Evolutionary conservation across 2,797 vertebrate species (phyloP), one percentile per base, ranked within the genome.

Genomic region (Iguana delicatissima): DNA sequence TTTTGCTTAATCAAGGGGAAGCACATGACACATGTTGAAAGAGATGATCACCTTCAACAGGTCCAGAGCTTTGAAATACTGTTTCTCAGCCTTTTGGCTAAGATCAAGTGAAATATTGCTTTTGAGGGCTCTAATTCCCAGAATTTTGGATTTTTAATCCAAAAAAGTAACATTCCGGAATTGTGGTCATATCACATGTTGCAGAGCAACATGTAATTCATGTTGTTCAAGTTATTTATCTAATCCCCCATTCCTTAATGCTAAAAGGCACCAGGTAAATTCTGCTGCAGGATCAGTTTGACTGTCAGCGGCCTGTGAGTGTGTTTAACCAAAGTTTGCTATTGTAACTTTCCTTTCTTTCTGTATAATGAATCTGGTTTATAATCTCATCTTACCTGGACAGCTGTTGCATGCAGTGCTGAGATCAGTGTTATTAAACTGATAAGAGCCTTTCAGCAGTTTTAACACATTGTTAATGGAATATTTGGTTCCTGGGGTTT

Each of bases 371-470:
- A 57, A 35, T 80, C 62, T 79, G 59, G 38, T 64, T 64, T 29
- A 18, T 35, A 59, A 59, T 62, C 55, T 82, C 29, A 42, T 42
- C 9, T 50, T 20, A 50, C n/a, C 86, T 67, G 18, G 32, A 0
- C 77, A 87, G 38, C 42, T 50, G 26, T 87, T 80, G 74, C 59
- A 80, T 67, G 76, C 42, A 50, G 76, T 80, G 57, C 86, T 67
- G 86, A 35, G 42, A 87, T 67, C 76, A 67, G 74, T 80, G 20
- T 59, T 80, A 82, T 38, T 35, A 82, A 82, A 82, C 35, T 59
- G 80, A 57, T 62, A 82, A 82, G 55, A 3, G n/a, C 22, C n/a
- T n/a, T 59, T 82, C n/a, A 62, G 20, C 57, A 82, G 24, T 82
- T 10, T 24, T 24, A 82, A 38, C n/a, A 24, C 9, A 26, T 59